phyloP scores from a whole-genome alignment of 2,797 vertebrate species.

The Galago senegalensis region DNA sequence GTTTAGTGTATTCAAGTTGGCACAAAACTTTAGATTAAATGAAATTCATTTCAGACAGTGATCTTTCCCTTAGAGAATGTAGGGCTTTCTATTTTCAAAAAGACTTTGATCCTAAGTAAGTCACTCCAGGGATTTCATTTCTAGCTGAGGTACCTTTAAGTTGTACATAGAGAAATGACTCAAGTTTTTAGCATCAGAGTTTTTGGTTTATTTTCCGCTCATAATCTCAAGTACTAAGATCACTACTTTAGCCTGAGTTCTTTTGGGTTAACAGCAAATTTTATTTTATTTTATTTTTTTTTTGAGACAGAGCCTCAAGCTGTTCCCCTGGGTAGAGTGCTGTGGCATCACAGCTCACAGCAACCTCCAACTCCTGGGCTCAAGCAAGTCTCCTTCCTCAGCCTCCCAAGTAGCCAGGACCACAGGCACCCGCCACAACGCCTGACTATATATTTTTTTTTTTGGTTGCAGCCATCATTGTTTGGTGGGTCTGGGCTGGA shows the following conservation, averaged over 20 bases:
- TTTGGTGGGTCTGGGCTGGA: too few species aligned
- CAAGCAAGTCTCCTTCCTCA: too few species aligned
- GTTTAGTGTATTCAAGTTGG: constrained; percentile 90
- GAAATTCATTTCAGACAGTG: constrained; percentile 90
- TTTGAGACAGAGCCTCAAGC: too few species aligned
- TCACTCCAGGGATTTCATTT: constrained; percentile 87
- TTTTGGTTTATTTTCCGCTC: constrained; percentile 72
- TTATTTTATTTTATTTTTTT: neutral
- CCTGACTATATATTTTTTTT: too few species aligned
- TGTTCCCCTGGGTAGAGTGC: too few species aligned
- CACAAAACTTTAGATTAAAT: constrained; percentile 88
- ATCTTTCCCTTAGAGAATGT: constrained; percentile 88
- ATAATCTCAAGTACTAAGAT: constrained; percentile 75
- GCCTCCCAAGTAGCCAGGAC: too few species aligned
- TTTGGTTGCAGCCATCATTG: too few species aligned
- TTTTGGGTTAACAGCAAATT: constrained; percentile 74
- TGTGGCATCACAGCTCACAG: too few species aligned
- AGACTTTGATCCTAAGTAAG: constrained; percentile 91
- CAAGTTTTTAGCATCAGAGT: constrained; percentile 83
- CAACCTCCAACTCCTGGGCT: too few species aligned
- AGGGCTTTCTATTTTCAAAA: constrained; percentile 87
- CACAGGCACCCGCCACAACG: too few species aligned
- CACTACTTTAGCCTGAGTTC: constrained; percentile 68
- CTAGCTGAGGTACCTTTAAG: constrained; percentile 82
- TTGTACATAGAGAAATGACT: constrained; percentile 85